Evolutionary conservation across 2,888 invertebrate species (phyloP), one percentile per base, ranked within the genome.

Genomic region (Drosophila histrio): DNA sequence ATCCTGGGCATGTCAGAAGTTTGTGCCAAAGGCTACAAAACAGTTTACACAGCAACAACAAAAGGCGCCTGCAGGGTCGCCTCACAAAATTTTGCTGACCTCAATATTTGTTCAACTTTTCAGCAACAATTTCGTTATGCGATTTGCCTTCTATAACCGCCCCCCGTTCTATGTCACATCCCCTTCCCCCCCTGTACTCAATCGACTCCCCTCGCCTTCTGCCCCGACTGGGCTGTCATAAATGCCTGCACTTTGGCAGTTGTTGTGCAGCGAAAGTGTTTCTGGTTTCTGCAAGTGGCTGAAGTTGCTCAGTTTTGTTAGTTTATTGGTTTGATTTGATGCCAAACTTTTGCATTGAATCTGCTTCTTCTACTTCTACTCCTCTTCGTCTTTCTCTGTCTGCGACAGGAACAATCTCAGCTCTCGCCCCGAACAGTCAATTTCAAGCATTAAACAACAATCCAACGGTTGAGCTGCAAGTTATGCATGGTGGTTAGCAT

Each of bases 31-130:
- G 83, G 86, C 86, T 77, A 70, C 76, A 72, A 82, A 85, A 85
- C 79, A 79, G 82, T 79, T 81, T 84, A 71, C 57, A 67, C 66
- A 68, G 19, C 66, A 68, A 57, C 64, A 75, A 58, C 58, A 65
- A 50, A 24, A 49, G 39, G 19, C 50, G 44, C 67, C 66, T 30
- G 54, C 61, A 44, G 58, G 6, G 4, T 49, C 44, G 59, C 36
- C 57, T 58, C 67, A 62, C 73, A 71, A 77, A 79, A 82, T 82
- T 77, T 68, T 65, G 74, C 85, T 81, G 86, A 82, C 83, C 86
- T 71, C 86, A 85, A 82, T 82, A 85, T 82, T 82, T 82, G 80
- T 63, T 77, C 57, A 85, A 82, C 77, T 82, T 85, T 85, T 82
- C 79, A 85, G 75, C 81, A 85, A 82, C 80, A 82, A 85, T 85